A percentile compares a stretch with the other conserved stretches of the same genome.
These are phyloP conservation scores for Protobothrops mucrosquamatus DNA, from an alignment of 2,113 vertebrate genomes.

Conservation along the genomic window DNA sequence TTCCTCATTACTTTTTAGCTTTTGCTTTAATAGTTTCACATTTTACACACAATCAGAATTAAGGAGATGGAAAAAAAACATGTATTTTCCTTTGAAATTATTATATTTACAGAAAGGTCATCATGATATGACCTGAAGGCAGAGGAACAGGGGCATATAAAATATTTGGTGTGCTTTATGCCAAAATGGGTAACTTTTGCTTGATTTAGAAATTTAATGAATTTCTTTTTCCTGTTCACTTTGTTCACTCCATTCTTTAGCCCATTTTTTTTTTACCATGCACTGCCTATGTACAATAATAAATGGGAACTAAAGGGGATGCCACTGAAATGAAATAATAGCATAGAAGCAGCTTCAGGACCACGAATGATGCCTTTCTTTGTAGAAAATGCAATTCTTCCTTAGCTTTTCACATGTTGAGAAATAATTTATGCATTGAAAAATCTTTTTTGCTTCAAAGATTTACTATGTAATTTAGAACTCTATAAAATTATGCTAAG, in stretches of 20 bases:
- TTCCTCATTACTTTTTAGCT: neutral
- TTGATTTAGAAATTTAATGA: neutral
- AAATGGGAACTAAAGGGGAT: neutral
- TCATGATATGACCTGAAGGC: neutral
- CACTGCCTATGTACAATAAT: neutral
- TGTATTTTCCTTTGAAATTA: neutral
- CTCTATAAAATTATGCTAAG: neutral
- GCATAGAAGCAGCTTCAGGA: neutral
- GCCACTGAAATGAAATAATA: neutral
- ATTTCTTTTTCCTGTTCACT: neutral
- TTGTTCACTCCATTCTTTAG: neutral
- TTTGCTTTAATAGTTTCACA: conserved; percentile 4
- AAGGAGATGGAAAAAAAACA: neutral
- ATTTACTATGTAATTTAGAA: neutral
- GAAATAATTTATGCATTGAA: neutral
- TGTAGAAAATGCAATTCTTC: neutral
- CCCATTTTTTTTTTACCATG: neutral
- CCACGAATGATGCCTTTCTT: too few species aligned
- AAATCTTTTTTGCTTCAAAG: neutral
- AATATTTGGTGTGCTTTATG: neutral
- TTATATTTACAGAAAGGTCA: neutral
- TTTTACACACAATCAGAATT: neutral
- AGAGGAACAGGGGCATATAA: neutral
- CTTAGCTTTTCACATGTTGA: neutral
- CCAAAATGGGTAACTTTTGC: neutral